phyloP scores from a whole-genome alignment of 2,797 vertebrate genomes.

The Spinus olivaceus region DNA sequence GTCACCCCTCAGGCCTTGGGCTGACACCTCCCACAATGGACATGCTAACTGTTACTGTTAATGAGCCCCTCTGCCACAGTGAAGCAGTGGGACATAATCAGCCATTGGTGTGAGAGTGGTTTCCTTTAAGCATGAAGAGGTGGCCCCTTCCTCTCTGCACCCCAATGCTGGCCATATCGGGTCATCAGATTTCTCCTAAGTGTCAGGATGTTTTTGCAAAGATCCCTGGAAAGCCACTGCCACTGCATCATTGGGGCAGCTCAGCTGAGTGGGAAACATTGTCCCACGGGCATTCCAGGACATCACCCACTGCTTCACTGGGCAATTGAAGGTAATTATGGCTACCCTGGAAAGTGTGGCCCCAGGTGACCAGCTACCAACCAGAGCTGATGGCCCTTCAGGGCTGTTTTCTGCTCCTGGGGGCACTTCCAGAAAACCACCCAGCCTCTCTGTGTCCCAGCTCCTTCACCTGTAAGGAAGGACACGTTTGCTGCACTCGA shows the following conservation, averaged over 20 bases:
- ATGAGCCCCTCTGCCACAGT: not conserved
- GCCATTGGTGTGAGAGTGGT: accelerated
- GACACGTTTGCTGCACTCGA: accelerated
- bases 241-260: not conserved
- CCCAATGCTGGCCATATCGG: accelerated
- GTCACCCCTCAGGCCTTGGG: not conserved
- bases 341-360: not conserved
- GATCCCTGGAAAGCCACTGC: not conserved
- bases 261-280: not conserved
- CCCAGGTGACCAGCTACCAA: not conserved
- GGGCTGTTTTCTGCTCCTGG: not conserved
- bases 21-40: not conserved
- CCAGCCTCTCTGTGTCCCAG: not conserved
- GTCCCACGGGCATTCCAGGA: accelerated
- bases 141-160: not conserved
- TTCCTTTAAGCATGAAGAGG: not conserved
- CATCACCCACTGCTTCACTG: accelerated
- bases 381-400: not conserved
- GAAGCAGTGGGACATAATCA: not conserved
- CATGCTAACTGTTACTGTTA: not conserved
- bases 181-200: not conserved
- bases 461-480: not conserved
- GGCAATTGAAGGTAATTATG: not conserved
- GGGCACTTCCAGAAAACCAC: not conserved
- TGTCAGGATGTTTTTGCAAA: not conserved